Evolutionary conservation across 2,797 vertebrate species (phyloP).

Genomic region (Muscicapa comitata): DNA sequence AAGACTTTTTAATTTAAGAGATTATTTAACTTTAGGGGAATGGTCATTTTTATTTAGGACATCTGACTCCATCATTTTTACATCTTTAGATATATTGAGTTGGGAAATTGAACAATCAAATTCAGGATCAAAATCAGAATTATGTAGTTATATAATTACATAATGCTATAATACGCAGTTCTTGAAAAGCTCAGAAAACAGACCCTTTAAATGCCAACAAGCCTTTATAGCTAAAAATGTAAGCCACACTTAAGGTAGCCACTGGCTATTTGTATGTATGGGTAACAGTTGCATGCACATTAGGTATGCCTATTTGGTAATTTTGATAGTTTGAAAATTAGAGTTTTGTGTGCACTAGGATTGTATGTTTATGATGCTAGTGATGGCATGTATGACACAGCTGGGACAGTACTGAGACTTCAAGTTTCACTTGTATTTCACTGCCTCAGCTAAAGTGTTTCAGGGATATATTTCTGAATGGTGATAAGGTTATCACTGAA

Average conservation of each 20-base stretch:
- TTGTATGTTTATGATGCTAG: neutral
- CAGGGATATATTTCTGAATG: neutral
- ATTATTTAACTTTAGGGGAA: neutral
- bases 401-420: neutral
- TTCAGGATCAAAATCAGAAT: neutral
- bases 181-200: neutral
- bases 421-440: neutral
- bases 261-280: neutral
- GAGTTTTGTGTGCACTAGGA: neutral
- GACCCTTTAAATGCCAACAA: neutral
- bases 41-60: neutral
- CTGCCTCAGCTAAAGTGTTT: neutral
- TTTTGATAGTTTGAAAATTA: neutral
- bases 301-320: neutral
- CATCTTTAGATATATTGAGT: neutral
- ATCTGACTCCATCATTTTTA: neutral
- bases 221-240: neutral
- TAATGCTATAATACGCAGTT: neutral
- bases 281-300: neutral
- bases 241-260: rapidly evolving
- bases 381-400: neutral
- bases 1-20: neutral
- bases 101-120: neutral
- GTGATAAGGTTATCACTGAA: neutral
- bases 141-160: neutral